Evolutionary conservation across 2,113 vertebrate species (phyloP).

Genomic region (Sarotherodon lohbergeri): DNA sequence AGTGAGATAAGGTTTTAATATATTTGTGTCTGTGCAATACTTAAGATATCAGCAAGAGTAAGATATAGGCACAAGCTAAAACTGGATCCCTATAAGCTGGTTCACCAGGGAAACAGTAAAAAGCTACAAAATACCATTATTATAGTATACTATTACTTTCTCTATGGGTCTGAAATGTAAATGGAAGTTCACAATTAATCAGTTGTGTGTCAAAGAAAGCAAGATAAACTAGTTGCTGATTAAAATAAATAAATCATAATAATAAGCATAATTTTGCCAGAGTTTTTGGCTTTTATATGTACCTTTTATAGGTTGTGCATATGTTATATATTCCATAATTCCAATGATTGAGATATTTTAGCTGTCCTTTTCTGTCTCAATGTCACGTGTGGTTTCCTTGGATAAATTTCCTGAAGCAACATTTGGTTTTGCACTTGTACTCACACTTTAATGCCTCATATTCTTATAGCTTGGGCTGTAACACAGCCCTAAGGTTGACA

Average conservation of each 20-base stretch:
- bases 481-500: constrained; percentile 14
- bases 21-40: background rate
- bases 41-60: background rate
- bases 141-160: background rate
- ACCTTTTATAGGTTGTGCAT: background rate
- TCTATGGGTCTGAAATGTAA: background rate
- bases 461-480: background rate
- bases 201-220: background rate
- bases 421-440: background rate
- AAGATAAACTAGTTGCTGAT: background rate
- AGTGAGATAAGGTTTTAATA: background rate
- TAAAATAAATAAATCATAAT: background rate
- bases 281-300: background rate
- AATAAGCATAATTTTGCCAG: background rate
- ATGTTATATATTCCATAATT: background rate
- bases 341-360: background rate
- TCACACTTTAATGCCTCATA: background rate
- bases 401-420: background rate
- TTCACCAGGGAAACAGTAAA: background rate
- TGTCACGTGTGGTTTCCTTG: background rate
- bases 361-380: background rate
- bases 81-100: background rate
- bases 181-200: background rate
- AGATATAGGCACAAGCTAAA: background rate
- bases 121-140: background rate